Evolutionary conservation across 2,113 vertebrate genomes (phyloP).

Genomic region (Todiramphus chloris): DNA sequence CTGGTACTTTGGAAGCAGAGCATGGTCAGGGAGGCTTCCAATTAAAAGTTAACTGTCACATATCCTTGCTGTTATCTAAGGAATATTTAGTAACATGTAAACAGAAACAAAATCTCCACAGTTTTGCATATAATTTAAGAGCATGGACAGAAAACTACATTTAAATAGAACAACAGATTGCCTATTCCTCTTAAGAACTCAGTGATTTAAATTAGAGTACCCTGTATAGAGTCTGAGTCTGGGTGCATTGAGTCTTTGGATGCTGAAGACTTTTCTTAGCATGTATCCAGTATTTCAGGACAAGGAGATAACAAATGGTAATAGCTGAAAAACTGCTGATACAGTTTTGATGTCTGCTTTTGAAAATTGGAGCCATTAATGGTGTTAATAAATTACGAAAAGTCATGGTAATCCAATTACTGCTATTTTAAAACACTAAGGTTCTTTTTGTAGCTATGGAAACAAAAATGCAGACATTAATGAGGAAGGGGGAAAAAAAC

Average conservation of each 20-base stretch:
- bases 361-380: constrained; percentile 28
- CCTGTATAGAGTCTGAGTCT: not conserved
- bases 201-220: not conserved
- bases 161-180: not conserved
- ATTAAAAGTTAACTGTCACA: not conserved
- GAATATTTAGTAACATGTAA: not conserved
- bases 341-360: constrained; percentile 35
- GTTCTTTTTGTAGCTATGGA: constrained; percentile 72
- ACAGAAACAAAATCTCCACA: not conserved
- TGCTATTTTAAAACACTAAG: constrained; percentile 70
- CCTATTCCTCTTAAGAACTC: not conserved
- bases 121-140: not conserved
- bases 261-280: not conserved
- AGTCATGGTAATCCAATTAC: constrained; percentile 55
- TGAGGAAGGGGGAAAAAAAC: constrained; percentile 24
- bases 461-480: constrained; percentile 73
- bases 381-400: constrained; percentile 44
- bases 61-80: not conserved
- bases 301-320: not conserved
- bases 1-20: not conserved
- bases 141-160: not conserved
- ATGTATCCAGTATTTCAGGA: constrained; percentile 6
- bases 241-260: not conserved
- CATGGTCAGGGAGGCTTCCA: not conserved
- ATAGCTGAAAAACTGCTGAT: constrained; percentile 43